These are phyloP conservation scores for Vanessa atalanta DNA, from an alignment of 1,140 invertebrate species.

Conservation along the genomic window DNA sequence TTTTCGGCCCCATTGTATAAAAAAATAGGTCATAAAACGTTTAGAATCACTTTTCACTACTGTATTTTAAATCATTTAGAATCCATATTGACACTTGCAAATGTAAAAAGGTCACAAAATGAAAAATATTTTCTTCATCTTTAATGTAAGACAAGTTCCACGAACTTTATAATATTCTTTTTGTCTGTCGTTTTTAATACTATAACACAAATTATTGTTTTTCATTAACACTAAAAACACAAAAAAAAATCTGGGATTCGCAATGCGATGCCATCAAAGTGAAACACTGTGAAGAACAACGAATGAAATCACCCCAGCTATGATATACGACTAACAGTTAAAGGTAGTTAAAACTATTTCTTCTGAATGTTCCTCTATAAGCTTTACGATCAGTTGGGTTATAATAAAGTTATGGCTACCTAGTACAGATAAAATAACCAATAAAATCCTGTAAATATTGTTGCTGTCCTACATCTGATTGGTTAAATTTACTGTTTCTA, in stretches of 20 bases:
- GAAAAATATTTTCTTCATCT: slow-evolving; percentile 60
- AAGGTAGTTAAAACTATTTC: slow-evolving; percentile 52
- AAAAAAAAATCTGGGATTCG: slow-evolving; percentile 47
- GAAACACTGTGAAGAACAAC: slow-evolving; percentile 65
- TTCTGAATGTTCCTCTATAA: slow-evolving; percentile 45
- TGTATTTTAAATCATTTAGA: slow-evolving; percentile 54
- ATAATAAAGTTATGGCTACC: slow-evolving; percentile 55
- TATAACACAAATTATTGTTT: slow-evolving; percentile 40
- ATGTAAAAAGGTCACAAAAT: slow-evolving; percentile 73
- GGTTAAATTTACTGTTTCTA: slow-evolving; percentile 48
- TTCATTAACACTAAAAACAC: slow-evolving; percentile 43
- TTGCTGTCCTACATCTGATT: slow-evolving; percentile 43
- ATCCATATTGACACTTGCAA: slow-evolving; percentile 67
- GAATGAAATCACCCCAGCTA: slow-evolving; percentile 62
- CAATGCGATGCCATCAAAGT: slow-evolving; percentile 60
- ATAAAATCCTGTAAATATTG: slow-evolving; percentile 50
- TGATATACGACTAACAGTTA: slow-evolving; percentile 52
- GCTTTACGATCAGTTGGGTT: slow-evolving; percentile 55
- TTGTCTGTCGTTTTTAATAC: slow-evolving; percentile 24
- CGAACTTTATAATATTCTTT: slow-evolving; percentile 29
- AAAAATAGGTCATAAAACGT: slow-evolving; percentile 48
- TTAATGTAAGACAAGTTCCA: slow-evolving; percentile 29
- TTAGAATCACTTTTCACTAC: slow-evolving; percentile 54
- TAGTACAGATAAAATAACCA: slow-evolving; percentile 52
- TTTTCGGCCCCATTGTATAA: slow-evolving; percentile 74